Percentiles rank a stretch among this genome's conserved stretches.
Conservation (phyloP, 2,113 vertebrate genomes). For the Cynocephalus volans region DNA sequence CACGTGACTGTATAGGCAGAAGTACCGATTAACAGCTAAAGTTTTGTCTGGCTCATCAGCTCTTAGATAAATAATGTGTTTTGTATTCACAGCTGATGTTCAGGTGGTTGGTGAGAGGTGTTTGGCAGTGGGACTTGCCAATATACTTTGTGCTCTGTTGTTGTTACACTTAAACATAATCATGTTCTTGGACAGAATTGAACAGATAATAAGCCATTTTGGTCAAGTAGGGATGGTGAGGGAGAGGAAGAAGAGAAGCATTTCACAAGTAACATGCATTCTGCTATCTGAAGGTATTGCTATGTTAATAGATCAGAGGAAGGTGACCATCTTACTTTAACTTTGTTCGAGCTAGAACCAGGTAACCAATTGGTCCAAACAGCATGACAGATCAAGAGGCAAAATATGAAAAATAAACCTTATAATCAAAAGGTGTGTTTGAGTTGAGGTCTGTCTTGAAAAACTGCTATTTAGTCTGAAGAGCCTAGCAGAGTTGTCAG, state of each 20-base stretch:
- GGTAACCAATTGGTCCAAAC: not conserved
- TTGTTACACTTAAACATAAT: not conserved
- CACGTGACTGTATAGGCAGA: not conserved
- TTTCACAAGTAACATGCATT: not conserved
- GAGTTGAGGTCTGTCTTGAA: not conserved
- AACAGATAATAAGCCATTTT: not conserved
- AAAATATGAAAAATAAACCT: not conserved
- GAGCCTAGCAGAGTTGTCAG: not conserved
- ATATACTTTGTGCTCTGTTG: not conserved
- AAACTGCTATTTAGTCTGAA: not conserved
- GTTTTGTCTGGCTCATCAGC: not conserved
- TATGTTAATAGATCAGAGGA: constrained; percentile 1
- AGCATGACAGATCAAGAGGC: not conserved
- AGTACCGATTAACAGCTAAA: not conserved
- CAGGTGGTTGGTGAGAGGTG: not conserved
- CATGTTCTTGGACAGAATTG: not conserved
- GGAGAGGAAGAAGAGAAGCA: not conserved
- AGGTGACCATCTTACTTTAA: not conserved
- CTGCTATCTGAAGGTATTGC: not conserved
- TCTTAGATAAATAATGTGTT: not conserved
- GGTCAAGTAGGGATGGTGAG: not conserved
- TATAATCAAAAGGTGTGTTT: not conserved
- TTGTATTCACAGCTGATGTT: not conserved
- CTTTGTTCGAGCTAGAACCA: constrained; percentile 9
- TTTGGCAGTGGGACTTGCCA: not conserved